phyloP scores from a whole-genome alignment of 2,797 vertebrate genomes.

The Pangasius djambal region DNA sequence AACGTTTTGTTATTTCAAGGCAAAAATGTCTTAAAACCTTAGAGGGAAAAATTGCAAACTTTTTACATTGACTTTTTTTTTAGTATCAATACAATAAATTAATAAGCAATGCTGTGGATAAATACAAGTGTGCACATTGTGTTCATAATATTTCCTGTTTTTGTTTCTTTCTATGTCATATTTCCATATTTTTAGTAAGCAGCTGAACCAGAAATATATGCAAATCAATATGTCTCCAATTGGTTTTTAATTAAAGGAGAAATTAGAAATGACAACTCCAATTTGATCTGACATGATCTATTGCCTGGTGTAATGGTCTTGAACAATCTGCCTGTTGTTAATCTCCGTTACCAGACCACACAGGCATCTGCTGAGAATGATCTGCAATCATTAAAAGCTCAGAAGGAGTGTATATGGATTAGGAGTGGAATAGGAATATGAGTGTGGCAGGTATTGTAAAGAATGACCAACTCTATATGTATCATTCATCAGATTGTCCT shows the following conservation, averaged over 20 bases:
- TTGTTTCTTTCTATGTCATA: neutral
- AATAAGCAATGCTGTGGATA: neutral
- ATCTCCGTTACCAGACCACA: slow-evolving; percentile 54
- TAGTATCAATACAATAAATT: neutral
- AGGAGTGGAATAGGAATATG: slow-evolving; percentile 37
- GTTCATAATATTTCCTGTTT: neutral
- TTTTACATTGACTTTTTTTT: neutral
- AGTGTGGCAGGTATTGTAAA: slow-evolving; percentile 39
- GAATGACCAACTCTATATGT: slow-evolving; percentile 26
- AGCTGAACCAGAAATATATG: slow-evolving; percentile 6
- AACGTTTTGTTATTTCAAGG: slow-evolving; percentile 55
- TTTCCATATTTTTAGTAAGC: neutral
- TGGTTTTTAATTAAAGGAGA: slow-evolving; percentile 46
- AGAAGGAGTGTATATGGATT: slow-evolving; percentile 48
- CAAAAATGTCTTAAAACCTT: slow-evolving; percentile 36
- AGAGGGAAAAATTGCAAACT: neutral
- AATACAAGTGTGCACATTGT: neutral
- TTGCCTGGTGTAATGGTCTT: slow-evolving; percentile 60
- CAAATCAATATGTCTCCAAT: slow-evolving; percentile 30
- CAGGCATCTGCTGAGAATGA: slow-evolving; percentile 55
- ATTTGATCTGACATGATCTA: slow-evolving; percentile 44
- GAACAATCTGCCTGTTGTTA: slow-evolving; percentile 61
- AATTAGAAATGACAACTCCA: slow-evolving; percentile 44
- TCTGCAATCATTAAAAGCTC: slow-evolving; percentile 58
- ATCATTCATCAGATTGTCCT: neutral